Conservation (phyloP, 2,888 invertebrate species). For the Mycalesis mineus region DNA sequence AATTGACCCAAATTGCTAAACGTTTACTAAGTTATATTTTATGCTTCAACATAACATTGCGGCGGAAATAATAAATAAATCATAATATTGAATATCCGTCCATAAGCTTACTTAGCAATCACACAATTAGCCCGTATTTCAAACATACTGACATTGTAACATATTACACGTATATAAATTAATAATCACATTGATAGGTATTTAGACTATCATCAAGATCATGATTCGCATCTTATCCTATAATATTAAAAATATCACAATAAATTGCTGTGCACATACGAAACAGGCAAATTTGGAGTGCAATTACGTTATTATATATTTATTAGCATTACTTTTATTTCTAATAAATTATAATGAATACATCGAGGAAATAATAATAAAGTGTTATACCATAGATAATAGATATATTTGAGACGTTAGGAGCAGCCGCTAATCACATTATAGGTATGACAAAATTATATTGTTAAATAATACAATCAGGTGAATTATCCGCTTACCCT, state of each 20-base stretch:
- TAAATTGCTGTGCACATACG: constrained; percentile 79
- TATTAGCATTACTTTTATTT: constrained; percentile 56
- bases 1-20: constrained; percentile 69
- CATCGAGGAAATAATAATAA: constrained; percentile 21
- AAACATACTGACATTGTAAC: constrained; percentile 51
- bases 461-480: neutral
- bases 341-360: constrained; percentile 44
- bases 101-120: constrained; percentile 47
- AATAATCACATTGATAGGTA: constrained; percentile 67
- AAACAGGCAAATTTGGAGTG: constrained; percentile 78
- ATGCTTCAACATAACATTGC: constrained; percentile 29
- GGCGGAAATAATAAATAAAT: constrained; percentile 6
- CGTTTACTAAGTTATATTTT: constrained; percentile 42
- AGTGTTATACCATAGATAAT: constrained; percentile 10
- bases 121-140: constrained; percentile 49
- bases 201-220: constrained; percentile 50
- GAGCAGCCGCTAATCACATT: constrained; percentile 15
- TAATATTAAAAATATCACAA: constrained; percentile 78
- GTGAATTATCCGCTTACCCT: too few species aligned
- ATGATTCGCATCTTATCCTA: constrained; percentile 72
- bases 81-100: constrained; percentile 36
- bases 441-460: constrained; percentile 7
- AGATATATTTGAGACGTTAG: constrained; percentile 9
- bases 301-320: constrained; percentile 67
- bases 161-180: constrained; percentile 51